A percentile compares a stretch with the other conserved stretches of the same genome.
phyloP scores from a whole-genome alignment of 2,888 invertebrate genomes.

The Imbricaverruca yamaguchii region DNA sequence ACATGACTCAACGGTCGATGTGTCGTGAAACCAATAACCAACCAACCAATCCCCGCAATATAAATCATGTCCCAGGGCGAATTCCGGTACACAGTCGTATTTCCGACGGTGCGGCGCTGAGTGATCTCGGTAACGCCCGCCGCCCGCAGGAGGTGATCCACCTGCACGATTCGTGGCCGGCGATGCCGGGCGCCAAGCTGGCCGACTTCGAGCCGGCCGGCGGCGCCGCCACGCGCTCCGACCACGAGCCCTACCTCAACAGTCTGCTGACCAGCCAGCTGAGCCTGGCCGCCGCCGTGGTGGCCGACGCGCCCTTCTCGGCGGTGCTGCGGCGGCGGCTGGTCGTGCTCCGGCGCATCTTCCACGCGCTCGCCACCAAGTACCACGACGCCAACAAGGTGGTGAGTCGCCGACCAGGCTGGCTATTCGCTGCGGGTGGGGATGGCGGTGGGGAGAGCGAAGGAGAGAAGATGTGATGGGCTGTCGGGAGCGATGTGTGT shows the following conservation, averaged over 20 bases:
- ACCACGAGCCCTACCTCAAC: conserved; percentile 50
- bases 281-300: conserved; percentile 37
- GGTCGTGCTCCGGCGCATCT: conserved; percentile 51
- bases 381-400: conserved; percentile 42
- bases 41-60: no score
- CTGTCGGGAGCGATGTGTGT: no score
- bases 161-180: conserved; percentile 38
- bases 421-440: not conserved
- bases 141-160: conserved; percentile 37
- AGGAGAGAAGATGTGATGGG: no score
- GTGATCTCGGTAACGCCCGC: no score
- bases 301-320: conserved; percentile 52
- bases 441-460: no score
- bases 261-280: conserved; percentile 49
- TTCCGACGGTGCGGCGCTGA: no score
- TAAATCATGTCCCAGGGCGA: no score
- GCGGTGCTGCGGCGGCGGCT: conserved; percentile 49
- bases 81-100: no score
- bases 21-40: no score
- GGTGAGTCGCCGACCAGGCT: not conserved
- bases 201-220: conserved; percentile 51
- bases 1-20: no score
- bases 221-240: conserved; percentile 42
- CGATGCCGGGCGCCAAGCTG: conserved; percentile 41
- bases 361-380: conserved; percentile 49